phyloP scores from a whole-genome alignment of 2,888 invertebrate species.

The Ophion obscuratus region DNA sequence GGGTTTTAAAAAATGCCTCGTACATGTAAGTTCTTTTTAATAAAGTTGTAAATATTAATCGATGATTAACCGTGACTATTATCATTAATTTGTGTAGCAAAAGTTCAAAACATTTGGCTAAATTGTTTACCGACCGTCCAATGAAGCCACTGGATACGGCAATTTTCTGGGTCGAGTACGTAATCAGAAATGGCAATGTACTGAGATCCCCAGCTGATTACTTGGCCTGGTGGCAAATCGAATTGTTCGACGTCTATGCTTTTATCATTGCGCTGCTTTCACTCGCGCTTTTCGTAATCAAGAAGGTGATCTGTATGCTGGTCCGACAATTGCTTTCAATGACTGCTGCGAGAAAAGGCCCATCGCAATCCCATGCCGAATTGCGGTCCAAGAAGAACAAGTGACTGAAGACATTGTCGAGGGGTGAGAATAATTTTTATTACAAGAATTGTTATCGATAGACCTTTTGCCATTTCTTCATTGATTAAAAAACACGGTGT shows the following conservation, averaged over 20 bases:
- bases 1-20: slow-evolving; percentile 67
- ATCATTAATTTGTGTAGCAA: slow-evolving; percentile 57
- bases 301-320: neutral
- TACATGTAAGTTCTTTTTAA: slow-evolving; percentile 66
- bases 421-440: too few species aligned
- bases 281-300: slow-evolving; percentile 17
- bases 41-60: too few species aligned
- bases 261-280: slow-evolving; percentile 50
- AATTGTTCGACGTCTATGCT: slow-evolving; percentile 74
- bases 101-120: slow-evolving; percentile 64
- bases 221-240: slow-evolving; percentile 74
- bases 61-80: neutral
- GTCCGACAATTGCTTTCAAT: neutral
- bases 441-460: too few species aligned
- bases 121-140: slow-evolving; percentile 70
- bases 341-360: neutral
- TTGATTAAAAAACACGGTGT: too few species aligned
- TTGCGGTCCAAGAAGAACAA: slow-evolving; percentile 23
- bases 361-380: neutral
- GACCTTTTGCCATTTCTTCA: too few species aligned
- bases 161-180: slow-evolving; percentile 20
- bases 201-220: slow-evolving; percentile 75
- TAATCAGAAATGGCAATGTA: slow-evolving; percentile 66
- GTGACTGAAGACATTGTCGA: too few species aligned
- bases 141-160: slow-evolving; percentile 69